Conservation (phyloP, 2,113 vertebrate genomes). For the Naja naja region DNA sequence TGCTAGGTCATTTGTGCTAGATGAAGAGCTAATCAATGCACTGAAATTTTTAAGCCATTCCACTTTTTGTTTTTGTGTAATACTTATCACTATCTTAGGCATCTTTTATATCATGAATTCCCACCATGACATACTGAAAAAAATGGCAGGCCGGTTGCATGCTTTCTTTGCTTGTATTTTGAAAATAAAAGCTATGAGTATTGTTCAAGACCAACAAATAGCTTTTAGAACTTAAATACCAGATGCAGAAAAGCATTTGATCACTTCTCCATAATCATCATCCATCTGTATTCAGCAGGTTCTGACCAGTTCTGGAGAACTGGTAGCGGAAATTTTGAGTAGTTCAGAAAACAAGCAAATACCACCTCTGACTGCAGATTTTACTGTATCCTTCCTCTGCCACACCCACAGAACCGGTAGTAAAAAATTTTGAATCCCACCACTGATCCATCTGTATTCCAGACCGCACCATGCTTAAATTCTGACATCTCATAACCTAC, state of each 20-base stretch:
- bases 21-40: not conserved
- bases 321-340: too few relatives aligned
- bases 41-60: not conserved
- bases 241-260: not conserved
- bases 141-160: not conserved
- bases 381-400: too few relatives aligned
- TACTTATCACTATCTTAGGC: not conserved
- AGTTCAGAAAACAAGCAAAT: too few relatives aligned
- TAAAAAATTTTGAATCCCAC: too few relatives aligned
- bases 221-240: not conserved
- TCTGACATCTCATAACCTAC: not conserved
- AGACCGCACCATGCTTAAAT: not conserved
- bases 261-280: not conserved
- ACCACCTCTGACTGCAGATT: too few relatives aligned
- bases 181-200: not conserved
- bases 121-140: not conserved
- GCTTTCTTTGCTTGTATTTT: not conserved
- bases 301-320: too few relatives aligned
- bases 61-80: not conserved
- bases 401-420: too few relatives aligned
- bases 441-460: not conserved
- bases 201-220: not conserved
- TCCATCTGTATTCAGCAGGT: not conserved
- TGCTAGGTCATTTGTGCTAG: not conserved
- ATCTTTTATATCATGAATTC: not conserved